These are phyloP conservation scores for Aleiodes leptofemur DNA, from an alignment of 2,888 invertebrate species.

Conservation along the genomic window DNA sequence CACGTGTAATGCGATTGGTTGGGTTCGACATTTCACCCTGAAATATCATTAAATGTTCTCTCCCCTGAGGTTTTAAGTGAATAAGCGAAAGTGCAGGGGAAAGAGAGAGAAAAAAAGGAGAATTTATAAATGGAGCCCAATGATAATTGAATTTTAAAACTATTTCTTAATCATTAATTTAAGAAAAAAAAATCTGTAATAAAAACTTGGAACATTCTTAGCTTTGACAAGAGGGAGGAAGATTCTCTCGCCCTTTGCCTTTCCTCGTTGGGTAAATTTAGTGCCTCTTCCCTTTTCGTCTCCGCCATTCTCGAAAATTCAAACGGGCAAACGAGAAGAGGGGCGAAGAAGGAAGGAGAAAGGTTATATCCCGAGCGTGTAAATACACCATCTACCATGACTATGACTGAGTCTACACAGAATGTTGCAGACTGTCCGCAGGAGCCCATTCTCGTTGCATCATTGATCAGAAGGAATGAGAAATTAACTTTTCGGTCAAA, in stretches of 20 bases:
- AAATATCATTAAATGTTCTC: conserved; percentile 19
- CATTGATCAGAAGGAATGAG: conserved; percentile 50
- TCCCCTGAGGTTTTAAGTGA: neutral
- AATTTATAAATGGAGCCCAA: neutral
- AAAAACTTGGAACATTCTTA: conserved; percentile 4
- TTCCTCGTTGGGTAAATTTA: neutral
- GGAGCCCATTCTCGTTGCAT: conserved; percentile 43
- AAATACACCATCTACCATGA: conserved; percentile 28
- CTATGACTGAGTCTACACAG: conserved; percentile 22
- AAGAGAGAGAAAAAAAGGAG: too few relatives aligned
- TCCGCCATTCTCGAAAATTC: neutral
- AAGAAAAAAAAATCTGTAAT: neutral
- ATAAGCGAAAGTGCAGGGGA: neutral
- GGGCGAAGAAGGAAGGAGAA: neutral
- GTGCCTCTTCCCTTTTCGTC: neutral
- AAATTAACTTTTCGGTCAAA: conserved; percentile 43
- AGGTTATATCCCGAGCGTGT: conserved; percentile 19
- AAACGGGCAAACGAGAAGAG: neutral
- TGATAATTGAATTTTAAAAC: neutral
- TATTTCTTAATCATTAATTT: too few relatives aligned
- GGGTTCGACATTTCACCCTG: conserved; percentile 31
- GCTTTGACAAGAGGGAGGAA: conserved; percentile 12
- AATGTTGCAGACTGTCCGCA: conserved; percentile 37
- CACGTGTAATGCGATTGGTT: conserved; percentile 34
- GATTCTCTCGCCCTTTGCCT: conserved; percentile 6